Evolutionary conservation across 2,113 vertebrate species (phyloP), one percentile per base, ranked within the genome.

Genomic region (Grus americana): DNA sequence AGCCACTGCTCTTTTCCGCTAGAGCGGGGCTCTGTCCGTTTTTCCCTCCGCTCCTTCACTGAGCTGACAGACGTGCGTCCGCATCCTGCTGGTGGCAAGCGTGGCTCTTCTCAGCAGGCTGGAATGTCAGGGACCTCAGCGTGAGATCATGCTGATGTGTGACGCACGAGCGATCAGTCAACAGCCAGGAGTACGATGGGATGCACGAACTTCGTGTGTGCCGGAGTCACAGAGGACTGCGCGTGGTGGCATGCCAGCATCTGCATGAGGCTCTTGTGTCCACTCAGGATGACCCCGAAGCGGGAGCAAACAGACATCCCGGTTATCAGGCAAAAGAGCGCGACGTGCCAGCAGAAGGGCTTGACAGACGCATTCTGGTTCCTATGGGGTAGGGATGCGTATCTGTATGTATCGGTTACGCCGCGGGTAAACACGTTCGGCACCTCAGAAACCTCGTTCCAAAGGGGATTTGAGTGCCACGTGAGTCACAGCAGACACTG

Each of bases 191-290:
- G 32, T 20, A 66, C 0, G 8, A 54, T 16, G 49, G 21, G 49
- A 59, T 70, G 38, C 26, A 49, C 0, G 0, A 27, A 32, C 12
- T 71, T 46, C 0, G 0, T 26, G 46, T 19, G 5, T 0, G 1
- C 16, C 6, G 1, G 58, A 59, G 55, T 30, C 62, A 44, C 27
- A 36, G 24, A 55, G 40, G 52, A 44, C n/a, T 36, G 46, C 0
- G 0, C 0, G 1, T 71, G 81, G 52, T 3, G 0, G 27, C 1
- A 1, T 12, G 58, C 27, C 65, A 76, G 23, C 63, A 32, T 46
- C 52, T 55, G 52, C 40, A 19, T 11, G 29, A 76, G n/a, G 40
- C 57, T 72, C 29, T 23, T n/a, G 30, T 1, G 1, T 6, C 26
- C 5, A 3, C 47, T 62, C 65, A 67, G 42, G 21, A 29, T 38